These are phyloP conservation scores for Seira musarum DNA, from an alignment of 2,888 invertebrate genomes.

Conservation along the genomic window DNA sequence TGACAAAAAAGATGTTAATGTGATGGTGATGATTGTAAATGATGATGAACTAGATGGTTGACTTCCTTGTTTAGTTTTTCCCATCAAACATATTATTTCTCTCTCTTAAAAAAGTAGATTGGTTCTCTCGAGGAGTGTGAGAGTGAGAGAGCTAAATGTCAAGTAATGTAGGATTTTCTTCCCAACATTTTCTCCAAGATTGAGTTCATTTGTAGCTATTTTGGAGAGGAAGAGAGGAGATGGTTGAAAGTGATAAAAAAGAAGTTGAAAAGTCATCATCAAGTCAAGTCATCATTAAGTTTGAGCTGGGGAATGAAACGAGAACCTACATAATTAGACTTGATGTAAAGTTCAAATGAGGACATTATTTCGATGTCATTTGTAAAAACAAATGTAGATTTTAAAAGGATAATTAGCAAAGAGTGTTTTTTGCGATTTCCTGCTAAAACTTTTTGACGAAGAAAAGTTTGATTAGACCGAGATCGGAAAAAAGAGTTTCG, in stretches of 20 bases:
- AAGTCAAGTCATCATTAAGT: conserved; percentile 43
- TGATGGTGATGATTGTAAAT: conserved; percentile 28
- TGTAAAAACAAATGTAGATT: too few species aligned
- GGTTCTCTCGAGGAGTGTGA: too few species aligned
- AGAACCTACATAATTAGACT: too few species aligned
- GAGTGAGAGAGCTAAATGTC: conserved; percentile 33
- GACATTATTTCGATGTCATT: too few species aligned
- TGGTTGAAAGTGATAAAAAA: conserved; percentile 48
- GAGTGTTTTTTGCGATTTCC: too few species aligned
- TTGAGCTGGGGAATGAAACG: too few species aligned
- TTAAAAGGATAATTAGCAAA: too few species aligned
- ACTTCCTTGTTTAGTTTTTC: conserved; percentile 31
- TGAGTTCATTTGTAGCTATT: conserved; percentile 14
- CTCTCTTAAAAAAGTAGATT: too few species aligned
- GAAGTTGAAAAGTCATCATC: conserved; percentile 50
- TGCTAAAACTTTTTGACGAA: too few species aligned
- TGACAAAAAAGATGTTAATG: conserved; percentile 6
- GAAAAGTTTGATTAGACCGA: too few species aligned
- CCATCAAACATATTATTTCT: background rate
- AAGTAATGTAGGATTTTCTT: conserved; percentile 42
- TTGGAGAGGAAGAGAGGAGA: background rate
- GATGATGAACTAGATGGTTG: conserved; percentile 43
- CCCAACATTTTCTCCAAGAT: background rate
- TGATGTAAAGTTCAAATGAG: too few species aligned
- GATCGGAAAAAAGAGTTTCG: too few species aligned